Conservation (phyloP, 2,888 invertebrate genomes). For the Gortyna flavago region DNA sequence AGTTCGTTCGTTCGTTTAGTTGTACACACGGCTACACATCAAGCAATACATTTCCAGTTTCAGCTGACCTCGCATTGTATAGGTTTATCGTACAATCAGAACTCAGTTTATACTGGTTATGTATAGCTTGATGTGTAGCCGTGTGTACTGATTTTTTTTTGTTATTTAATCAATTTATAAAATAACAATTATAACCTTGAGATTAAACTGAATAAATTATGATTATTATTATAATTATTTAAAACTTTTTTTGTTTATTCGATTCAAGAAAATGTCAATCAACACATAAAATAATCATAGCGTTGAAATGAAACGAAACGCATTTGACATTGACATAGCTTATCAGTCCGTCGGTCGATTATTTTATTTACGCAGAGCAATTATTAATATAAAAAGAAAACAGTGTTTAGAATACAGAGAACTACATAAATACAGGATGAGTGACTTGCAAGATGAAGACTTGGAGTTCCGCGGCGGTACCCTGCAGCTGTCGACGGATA, state of each 20-base stretch:
- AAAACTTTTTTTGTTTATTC: neutral
- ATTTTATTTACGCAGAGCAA: constrained; percentile 78
- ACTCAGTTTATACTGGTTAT: no score
- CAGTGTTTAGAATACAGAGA: constrained; percentile 40
- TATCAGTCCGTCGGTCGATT: constrained; percentile 78
- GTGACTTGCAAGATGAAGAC: constrained; percentile 89
- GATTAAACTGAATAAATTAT: neutral
- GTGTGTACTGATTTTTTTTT: neutral
- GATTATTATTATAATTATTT: no score
- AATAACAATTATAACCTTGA: no score
- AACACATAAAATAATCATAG: neutral
- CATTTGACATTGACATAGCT: constrained; percentile 67
- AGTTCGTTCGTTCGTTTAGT: no score
- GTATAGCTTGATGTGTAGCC: no score
- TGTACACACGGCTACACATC: no score
- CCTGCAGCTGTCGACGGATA: constrained; percentile 83
- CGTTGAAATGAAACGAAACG: constrained; percentile 61
- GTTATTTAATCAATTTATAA: no score
- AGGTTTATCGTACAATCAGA: no score
- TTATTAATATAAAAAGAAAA: constrained; percentile 47
- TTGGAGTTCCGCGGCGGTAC: constrained; percentile 90
- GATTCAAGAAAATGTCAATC: neutral
- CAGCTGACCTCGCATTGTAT: no score
- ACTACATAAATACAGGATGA: constrained; percentile 73
- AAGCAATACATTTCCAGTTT: no score